phyloP scores from a whole-genome alignment of 1,140 invertebrate species.

The Heliconius melpomene region DNA sequence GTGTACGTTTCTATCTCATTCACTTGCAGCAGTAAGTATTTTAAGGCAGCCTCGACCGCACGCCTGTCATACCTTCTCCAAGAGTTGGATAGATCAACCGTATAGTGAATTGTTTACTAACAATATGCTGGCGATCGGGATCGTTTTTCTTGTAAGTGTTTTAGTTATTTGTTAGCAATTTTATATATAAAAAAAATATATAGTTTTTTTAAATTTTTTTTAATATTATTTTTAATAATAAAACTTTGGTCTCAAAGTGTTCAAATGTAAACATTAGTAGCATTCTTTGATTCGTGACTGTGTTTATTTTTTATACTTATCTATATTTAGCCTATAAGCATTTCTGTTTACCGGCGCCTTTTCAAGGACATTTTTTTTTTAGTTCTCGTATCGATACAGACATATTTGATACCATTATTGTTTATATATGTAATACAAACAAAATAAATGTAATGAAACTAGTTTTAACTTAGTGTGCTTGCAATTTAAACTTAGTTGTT shows the following conservation, averaged over 20 bases:
- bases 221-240: background rate
- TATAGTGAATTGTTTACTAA: conserved; percentile 3
- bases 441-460: too few species aligned
- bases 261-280: background rate
- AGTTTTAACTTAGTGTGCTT: background rate
- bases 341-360: background rate
- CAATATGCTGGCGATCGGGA: conserved; percentile 9
- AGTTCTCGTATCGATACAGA: background rate
- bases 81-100: conserved; percentile 10
- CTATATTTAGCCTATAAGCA: background rate
- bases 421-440: too few species aligned
- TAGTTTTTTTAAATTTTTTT: background rate
- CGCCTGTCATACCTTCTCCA: conserved; percentile 5
- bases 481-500: too few species aligned
- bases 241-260: background rate
- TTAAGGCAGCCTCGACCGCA: conserved; percentile 3
- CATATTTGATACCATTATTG: too few species aligned
- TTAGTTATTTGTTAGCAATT: background rate
- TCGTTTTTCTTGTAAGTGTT: conserved; percentile 21
- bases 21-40: conserved; percentile 2
- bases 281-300: background rate
- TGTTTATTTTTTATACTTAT: background rate
- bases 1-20: conserved; percentile 16
- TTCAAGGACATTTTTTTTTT: background rate
- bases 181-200: background rate